Conservation (phyloP, 2,888 invertebrate genomes). For the Epistrophe grossulariae region DNA sequence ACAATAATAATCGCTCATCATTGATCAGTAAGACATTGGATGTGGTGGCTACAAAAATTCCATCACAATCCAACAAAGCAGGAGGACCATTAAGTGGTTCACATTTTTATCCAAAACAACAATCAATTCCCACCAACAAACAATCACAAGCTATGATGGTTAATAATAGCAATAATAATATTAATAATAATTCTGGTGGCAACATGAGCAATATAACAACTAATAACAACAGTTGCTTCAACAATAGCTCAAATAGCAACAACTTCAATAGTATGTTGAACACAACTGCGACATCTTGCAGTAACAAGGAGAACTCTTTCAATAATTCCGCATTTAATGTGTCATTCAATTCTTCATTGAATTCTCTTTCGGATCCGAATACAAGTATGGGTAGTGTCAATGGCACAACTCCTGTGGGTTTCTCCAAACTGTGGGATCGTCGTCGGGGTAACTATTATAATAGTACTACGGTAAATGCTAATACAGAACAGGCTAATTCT, state of each 20-base stretch:
- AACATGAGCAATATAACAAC: slow-evolving; percentile 56
- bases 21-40: slow-evolving; percentile 31
- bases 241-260: slow-evolving; percentile 70
- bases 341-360: slow-evolving; percentile 79
- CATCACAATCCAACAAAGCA: slow-evolving; percentile 36
- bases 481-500: slow-evolving; percentile 60
- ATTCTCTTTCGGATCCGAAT: slow-evolving; percentile 79
- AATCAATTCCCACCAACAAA: slow-evolving; percentile 48
- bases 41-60: slow-evolving; percentile 16
- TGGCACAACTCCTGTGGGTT: slow-evolving; percentile 56
- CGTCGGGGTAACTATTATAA: slow-evolving; percentile 77
- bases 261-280: slow-evolving; percentile 78
- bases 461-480: slow-evolving; percentile 49
- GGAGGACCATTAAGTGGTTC: slow-evolving; percentile 26
- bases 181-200: slow-evolving; percentile 27
- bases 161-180: neutral
- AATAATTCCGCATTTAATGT: slow-evolving; percentile 64
- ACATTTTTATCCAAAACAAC: slow-evolving; percentile 53
- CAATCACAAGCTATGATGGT: slow-evolving; percentile 35
- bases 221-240: slow-evolving; percentile 56
- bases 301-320: slow-evolving; percentile 81
- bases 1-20: slow-evolving; percentile 53
- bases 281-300: slow-evolving; percentile 77
- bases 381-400: slow-evolving; percentile 77
- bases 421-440: slow-evolving; percentile 80